These are phyloP conservation scores for Caretta caretta DNA, from an alignment of 2,113 vertebrate genomes.

Conservation along the genomic window DNA sequence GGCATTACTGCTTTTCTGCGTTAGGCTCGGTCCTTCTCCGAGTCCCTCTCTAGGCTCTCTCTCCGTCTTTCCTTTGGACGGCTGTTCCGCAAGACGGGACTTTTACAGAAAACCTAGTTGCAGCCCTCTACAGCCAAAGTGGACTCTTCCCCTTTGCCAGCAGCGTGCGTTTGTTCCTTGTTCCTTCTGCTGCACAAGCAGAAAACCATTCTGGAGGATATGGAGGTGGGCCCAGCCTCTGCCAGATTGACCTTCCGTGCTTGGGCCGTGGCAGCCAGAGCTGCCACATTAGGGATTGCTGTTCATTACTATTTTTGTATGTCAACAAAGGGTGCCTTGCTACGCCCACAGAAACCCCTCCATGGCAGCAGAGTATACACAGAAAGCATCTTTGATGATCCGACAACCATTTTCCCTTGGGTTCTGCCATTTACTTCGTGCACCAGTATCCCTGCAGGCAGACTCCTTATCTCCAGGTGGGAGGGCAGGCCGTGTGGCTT, in stretches of 20 bases:
- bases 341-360: background rate
- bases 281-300: background rate
- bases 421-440: background rate
- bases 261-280: background rate
- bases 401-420: constrained; percentile 7
- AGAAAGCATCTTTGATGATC: background rate
- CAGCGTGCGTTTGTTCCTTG: background rate
- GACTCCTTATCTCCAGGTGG: background rate
- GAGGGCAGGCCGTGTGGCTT: background rate
- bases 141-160: background rate
- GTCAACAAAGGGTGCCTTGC: background rate
- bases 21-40: background rate
- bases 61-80: background rate
- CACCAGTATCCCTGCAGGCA: background rate
- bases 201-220: background rate
- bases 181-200: background rate
- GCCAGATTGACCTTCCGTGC: background rate
- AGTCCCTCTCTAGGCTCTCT: background rate
- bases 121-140: background rate
- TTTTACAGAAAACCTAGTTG: background rate
- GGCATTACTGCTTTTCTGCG: background rate
- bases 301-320: background rate
- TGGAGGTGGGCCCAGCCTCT: background rate
- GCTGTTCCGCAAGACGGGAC: background rate
- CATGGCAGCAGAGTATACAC: constrained; percentile 24